Base-by-base conservation (phyloP, 1,140 invertebrate genomes). In the Drosophila trapezifrons region DNA sequence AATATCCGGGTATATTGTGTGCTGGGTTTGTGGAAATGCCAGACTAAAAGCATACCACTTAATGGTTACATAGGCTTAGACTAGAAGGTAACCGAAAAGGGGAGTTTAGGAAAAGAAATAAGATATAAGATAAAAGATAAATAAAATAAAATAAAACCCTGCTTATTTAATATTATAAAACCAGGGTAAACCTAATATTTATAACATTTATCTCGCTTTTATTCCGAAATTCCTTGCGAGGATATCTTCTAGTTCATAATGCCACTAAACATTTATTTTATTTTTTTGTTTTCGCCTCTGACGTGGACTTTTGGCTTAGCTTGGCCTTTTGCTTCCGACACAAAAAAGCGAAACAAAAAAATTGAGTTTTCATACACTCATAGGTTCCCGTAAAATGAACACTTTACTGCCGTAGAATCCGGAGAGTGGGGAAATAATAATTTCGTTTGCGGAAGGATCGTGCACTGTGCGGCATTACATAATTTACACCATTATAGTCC, bases 291-390 rank as follows among this genome's bases (percentile, higher is more conserved):
- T 47, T 35, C 3, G 12, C 13, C 32, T 35, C 37, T 47, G 65
- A 25, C 65, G 6, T 32, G 38, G 25, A 37, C 63, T 66, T 20
- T 63, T 63, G 62, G 60, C 62, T 66, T 40, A 42, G 59, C 45
- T 69, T 70, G 63, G 49, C 65, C 51, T 70, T 71, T 70, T n/a
- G 64, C 42, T 70, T 71, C 32, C 35, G 43, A 40, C 64, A 69
- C 64, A 56, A 18, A 38, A 59, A 49, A 17, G 1, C 15, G 22
- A n/a, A n/a, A 35, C 10, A 32, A 60, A 51, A 47, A 69, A 65
- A 43, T n/a, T 37, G 20, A 60, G 62, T 67, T 69, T 66, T 65
- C 29, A 65, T 65, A 45, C 51, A 52, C 45, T 66, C 43, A 35
- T 54, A 46, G 42, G 42, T 38, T 35, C 42, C 38, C 65, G 38